Base-by-base conservation (phyloP, 2,888 invertebrate genomes). In the Drosophila silvestris region DNA sequence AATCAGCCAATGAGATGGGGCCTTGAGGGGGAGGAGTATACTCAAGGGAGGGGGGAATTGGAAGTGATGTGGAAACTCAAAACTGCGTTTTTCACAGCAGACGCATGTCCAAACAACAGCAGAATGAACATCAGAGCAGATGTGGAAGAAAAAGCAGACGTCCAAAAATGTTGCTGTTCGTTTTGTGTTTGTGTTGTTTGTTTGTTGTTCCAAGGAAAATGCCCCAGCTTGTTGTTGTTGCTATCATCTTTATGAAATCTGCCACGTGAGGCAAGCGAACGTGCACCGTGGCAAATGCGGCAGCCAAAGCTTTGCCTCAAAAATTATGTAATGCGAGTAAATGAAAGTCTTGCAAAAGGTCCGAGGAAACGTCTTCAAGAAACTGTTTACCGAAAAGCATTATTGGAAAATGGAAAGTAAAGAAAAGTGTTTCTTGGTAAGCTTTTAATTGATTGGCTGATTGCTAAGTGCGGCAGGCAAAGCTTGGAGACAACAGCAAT, bases 221-320 rank as follows among this genome's bases (percentile, higher is more conserved):
- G 68, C 41, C 63, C 30, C 50, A 19, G 52, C 58, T 72, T 53
- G 33, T 37, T 75, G 63, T 61, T 67, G 53, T 26, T 59, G 33
- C 5, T 60, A 80, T 83, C 83, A 58, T 30, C 64, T 67, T 54
- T 69, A 65, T 66, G 70, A 74, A 79, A 82, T 81, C 81, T 53
- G 70, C 66, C 73, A 82, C 79, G 83, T 77, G 83, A 77, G 63
- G 56, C 67, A 56, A 64, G 26, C 63, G 19, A 47, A 47, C 26
- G 28, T 30, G 61, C 70, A 76, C 72, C 12, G 66, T 82, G 73
- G 64, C 26, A 39, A 32, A 59, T 19, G 12, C 28, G 22, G n/a
- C 32, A 39, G 10, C 19, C 26, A 44, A 52, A 50, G 26, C 44
- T 37, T 19, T n/a, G 2, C 3, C 0, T 28, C 39, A 5, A 28